Evolutionary conservation across 2,888 invertebrate genomes (phyloP), one percentile per base, ranked within the genome.

Genomic region (Linnaemya vulpina): DNA sequence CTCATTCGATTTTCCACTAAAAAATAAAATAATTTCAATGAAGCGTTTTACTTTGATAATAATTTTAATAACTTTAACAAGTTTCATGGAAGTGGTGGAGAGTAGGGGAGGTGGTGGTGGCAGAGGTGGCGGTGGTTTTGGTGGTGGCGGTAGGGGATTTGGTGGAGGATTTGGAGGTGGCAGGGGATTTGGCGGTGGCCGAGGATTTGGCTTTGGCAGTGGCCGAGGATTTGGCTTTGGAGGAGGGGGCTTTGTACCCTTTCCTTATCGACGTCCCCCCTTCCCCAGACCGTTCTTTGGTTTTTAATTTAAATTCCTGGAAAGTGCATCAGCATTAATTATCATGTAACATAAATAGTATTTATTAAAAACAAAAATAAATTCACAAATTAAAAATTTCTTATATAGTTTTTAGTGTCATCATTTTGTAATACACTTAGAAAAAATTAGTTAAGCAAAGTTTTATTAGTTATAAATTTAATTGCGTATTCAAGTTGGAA

Each of bases 101-200:
- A 62, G 25, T 1, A 68, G 78, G 22, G 78, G 71, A 7, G 78
- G 70, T 4, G 77, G 77, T 4, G 68, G 77, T 9, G 60, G 67
- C 11, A 10, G 77, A 46, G 58, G 67, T 10, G 68, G 58, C 55
- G 65, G 65, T 11, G 76, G 75, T 13, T 65, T 65, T 30, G 55
- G 76, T 22, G 58, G 63, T 40, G 40, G 30, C 0, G 20, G 49
- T 7, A 10, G 71, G 10, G 78, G n/a, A n/a, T n/a, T n/a, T n/a
- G n/a, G 79, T 13, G 22, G 55, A 1, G 65, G 79, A 15, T 30
- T 71, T 35, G 71, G 71, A 15, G 58, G 65, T 25, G 78, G 71
- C 9, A 53, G 53, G 5, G 73, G 73, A 5, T 53, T 62, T 73
- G 65, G 76, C 1, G 67, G 35, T 4, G 46, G 68, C 3, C 10